Evolutionary conservation across 2,888 invertebrate species (phyloP), one percentile per base, ranked within the genome.

Genomic region (Harmothoe impar): DNA sequence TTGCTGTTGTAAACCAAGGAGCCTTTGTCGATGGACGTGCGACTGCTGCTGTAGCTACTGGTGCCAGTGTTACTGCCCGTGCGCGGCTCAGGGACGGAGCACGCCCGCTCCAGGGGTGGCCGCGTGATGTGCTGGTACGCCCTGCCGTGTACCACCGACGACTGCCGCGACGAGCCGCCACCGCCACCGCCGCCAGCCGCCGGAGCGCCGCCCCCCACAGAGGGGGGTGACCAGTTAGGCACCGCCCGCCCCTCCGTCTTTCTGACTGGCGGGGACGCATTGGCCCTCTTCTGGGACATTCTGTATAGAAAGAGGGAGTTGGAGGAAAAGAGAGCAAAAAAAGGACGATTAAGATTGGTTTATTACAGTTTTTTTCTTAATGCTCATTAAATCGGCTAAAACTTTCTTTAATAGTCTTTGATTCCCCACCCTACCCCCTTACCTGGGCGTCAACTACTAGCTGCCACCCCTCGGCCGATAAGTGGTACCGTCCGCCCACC

Each of bases 71-170:
- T 25, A 89, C 90, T 91, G 17, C 84, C 89, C 85, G 81, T 81
- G 33, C 90, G 90, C n/a, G n/a, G n/a, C 52, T 92, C 92, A 7
- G 91, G 91, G 1, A 91, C 92, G 20, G 91, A 91, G 89, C 90
- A 88, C 10, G 91, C 92, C 20, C 91, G 29, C 68, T 92, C 91
- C 89, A 92, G 89, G 33, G 91, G 91, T 25, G 91, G 91, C 51
- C 91, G 51, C 51, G 62, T 89, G 52, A 90, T 89, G 35, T 56
- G 86, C 54, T 86, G 35, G 72, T 86, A 86, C 31, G 86, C 86
- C 20, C 25, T 52, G 12, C 86, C 86, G 56, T 86, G 86, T 29
- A 86, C 86, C 52, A 54, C 86, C 29, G 86, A 25, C 43, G 84
- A 35, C 51, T 25, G 84, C 17, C 25, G 20, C n/a, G n/a, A 20